Base-by-base conservation (phyloP, 2,888 invertebrate species). In the Lampropteryx suffumata region DNA sequence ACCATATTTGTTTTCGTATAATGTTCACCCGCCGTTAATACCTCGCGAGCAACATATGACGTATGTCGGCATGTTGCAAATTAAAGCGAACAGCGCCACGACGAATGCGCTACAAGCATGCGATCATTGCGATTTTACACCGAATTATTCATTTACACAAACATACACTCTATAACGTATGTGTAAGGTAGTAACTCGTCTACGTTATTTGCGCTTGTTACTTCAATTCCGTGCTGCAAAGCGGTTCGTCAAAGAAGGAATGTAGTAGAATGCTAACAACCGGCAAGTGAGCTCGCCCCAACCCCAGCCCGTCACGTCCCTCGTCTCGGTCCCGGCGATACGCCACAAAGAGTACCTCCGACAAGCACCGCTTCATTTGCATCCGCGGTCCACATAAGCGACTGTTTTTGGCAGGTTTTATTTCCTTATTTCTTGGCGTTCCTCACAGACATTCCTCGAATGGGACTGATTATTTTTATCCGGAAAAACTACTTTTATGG, bases 361-460 rank as follows among this genome's bases (percentile, higher is more conserved):
- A 26, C 30, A 11, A 41, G 26, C 13, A 33, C 24, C 27, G 42
- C 36, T 45, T 45, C 44, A 45, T 45, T 45, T 45, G 36, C 36
- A 36, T 45, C 36, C 30, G 21, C 24, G 44, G 30, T 13, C 8
- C 13, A 45, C 44, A 21, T 33, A 33, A 33, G 41, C 26, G 24
- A 30, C 36, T 30, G 36, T 36, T 30, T 36, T 36, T 29, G 44
- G 27, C 10, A 36, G 36, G 29, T 45, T 45, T 30, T 3, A 2
- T 24, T 35, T 24, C 28, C 17, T 43, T 9, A 28, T 35, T 43
- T 12, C 17, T 17, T 41, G 9, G n/a, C 27, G 14, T 27, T n/a
- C 27, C 7, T 13, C n/a, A 13, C 9, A 10, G 11, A 13, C 9
- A 6, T 6, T 12, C 12, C 4, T 1, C 32, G 32, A 21, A 11